These are phyloP conservation scores for Lepus europaeus DNA, from an alignment of 2,113 vertebrate genomes.

Conservation along the genomic window DNA sequence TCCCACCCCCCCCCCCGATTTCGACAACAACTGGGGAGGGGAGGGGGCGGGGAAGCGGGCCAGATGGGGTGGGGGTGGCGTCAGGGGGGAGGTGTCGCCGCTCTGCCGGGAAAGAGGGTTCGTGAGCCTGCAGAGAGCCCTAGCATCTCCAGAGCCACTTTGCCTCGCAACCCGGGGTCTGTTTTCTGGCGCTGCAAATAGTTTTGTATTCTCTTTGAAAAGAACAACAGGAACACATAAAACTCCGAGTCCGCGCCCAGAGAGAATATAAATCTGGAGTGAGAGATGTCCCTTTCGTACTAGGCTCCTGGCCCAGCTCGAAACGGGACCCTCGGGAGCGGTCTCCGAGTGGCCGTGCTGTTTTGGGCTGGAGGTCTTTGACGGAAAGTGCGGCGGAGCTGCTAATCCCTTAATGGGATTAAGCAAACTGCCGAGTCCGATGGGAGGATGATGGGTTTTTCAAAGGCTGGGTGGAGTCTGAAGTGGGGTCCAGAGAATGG, in stretches of 20 bases:
- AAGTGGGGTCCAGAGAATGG: neutral
- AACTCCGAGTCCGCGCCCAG: neutral
- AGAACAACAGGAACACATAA: neutral
- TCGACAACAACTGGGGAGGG: constrained; percentile 81
- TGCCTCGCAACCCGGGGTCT: constrained; percentile 34
- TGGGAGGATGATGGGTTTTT: neutral
- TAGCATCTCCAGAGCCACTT: constrained; percentile 79
- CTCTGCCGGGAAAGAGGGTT: constrained; percentile 79
- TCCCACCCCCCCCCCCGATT: constrained; percentile 81
- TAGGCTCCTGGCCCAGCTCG: neutral
- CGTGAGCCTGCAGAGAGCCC: constrained; percentile 78
- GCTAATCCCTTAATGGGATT: constrained; percentile 70
- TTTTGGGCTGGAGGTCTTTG: constrained; percentile 44
- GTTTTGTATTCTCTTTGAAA: constrained; percentile 36
- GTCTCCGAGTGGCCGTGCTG: neutral
- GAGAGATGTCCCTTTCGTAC: neutral
- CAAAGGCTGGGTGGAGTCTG: neutral
- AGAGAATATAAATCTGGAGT: constrained; percentile 46
- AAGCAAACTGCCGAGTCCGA: constrained; percentile 47
- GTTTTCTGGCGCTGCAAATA: neutral
- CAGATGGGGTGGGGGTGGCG: constrained; percentile 82
- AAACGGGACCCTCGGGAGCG: neutral
- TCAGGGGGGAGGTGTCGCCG: constrained; percentile 75
- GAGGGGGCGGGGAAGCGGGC: constrained; percentile 79
- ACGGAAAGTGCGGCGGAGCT: neutral